Base-by-base conservation (phyloP, 2,797 vertebrate genomes). In the Xiphorhynchus erythropygius region DNA sequence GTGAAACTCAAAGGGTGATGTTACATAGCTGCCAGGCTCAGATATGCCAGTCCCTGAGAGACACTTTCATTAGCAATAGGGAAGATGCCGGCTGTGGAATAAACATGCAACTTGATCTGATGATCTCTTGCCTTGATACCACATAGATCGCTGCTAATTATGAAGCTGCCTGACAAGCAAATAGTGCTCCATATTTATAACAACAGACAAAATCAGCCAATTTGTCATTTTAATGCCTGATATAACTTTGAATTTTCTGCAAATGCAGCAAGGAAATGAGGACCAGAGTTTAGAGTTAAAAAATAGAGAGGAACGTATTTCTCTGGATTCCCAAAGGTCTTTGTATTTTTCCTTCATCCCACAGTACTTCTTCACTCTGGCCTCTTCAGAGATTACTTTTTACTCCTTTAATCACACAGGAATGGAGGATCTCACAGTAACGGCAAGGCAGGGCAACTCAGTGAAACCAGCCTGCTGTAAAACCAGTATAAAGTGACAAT, bases 81-180 rank as follows among this genome's bases (percentile, higher is more conserved):
- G 77, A 94, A 90, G 96, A 84, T 44, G 18, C 28, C 32, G 89
- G 95, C 94, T 87, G 80, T 28, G 87, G 91, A 93, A 93, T 93
- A 89, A 97, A 96, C 95, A 83, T 41, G 84, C 92, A 95, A 93
- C 77, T 89, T 93, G 95, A 95, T 91, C 95, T 94, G 93, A 96
- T 94, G 90, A 75, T 93, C 94, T 92, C 95, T 95, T 87, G 89
- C 94, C 94, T 95, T 83, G 82, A 87, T 95, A 83, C 87, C 92
- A 92, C 75, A 32, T 50, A 84, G 95, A 90, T 95, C 68, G 28
- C 94, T 81, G 79, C 95, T 91, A 95, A 84, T 95, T 90, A 93
- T 57, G 77, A 96, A 95, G 96, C 92, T 87, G 50, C 60, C 56
- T 95, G 95, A 95, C 95, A 94, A 95, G 90, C 86, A 92, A 95